Conservation (phyloP, 1,140 invertebrate species). For the Trachelipus rathkii region DNA sequence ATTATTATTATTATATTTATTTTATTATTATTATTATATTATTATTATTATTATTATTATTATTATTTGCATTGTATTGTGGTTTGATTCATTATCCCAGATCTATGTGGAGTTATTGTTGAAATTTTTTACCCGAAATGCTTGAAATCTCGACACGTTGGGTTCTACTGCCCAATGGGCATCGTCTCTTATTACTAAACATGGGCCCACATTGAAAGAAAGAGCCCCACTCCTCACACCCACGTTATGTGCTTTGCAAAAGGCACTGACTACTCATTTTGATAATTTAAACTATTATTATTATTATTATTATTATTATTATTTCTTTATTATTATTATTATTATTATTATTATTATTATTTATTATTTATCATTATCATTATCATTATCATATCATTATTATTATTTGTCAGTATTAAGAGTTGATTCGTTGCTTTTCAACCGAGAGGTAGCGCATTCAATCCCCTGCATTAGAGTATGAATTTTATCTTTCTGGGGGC, state of each 20-base stretch:
- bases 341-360: no score
- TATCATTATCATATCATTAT: no score
- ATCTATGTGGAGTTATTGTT: slow-evolving; percentile 24
- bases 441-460: no score
- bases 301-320: no score
- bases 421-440: no score
- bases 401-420: no score
- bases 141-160: slow-evolving; percentile 21
- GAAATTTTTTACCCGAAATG: slow-evolving; percentile 6
- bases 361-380: no score
- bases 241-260: slow-evolving; percentile 17
- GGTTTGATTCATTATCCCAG: slow-evolving; percentile 7
- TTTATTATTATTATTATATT: no score
- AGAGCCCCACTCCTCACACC: slow-evolving; percentile 20
- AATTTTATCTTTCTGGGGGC: no score
- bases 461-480: no score
- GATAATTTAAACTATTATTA: slow-evolving; percentile 20
- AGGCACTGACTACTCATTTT: slow-evolving; percentile 22
- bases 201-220: slow-evolving; percentile 21
- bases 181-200: neutral
- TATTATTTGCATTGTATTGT: slow-evolving; percentile 7
- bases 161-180: slow-evolving; percentile 22
- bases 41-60: neutral
- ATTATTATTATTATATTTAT: no score
- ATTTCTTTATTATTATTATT: no score